Evolutionary conservation across 2,113 vertebrate genomes (phyloP).

Genomic region (Poecilia latipinna): DNA sequence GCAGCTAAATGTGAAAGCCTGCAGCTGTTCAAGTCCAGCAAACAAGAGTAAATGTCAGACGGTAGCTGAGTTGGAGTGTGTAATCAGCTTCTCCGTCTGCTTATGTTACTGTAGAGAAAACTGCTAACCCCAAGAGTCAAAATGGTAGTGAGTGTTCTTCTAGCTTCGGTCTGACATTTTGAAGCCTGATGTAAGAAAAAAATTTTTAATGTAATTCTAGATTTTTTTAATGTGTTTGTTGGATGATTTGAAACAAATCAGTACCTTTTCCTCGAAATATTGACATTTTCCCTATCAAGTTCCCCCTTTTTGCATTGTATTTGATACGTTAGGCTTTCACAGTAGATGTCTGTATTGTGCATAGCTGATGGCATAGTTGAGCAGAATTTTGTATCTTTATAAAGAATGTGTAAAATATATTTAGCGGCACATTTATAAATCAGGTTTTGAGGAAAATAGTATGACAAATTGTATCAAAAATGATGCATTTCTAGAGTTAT

Average conservation of each 20-base stretch:
- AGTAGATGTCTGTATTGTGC: background rate
- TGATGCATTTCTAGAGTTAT: background rate
- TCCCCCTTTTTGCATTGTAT: background rate
- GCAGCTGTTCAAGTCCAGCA: conserved; percentile 23
- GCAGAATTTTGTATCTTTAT: background rate
- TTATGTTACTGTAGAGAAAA: conserved; percentile 20
- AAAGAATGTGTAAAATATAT: background rate
- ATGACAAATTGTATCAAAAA: background rate
- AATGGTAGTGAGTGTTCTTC: background rate
- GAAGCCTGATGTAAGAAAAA: too few species aligned
- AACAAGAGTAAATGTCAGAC: conserved; percentile 44
- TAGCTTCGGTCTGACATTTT: background rate
- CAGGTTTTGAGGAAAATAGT: background rate
- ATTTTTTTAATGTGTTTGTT: background rate
- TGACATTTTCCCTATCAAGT: background rate
- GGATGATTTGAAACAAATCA: background rate
- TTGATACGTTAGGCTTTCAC: background rate
- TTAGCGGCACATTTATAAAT: background rate
- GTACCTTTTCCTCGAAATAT: background rate
- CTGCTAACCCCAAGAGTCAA: background rate
- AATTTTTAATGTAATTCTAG: too few species aligned
- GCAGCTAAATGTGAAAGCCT: conserved; percentile 16
- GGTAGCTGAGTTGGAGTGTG: conserved; percentile 18
- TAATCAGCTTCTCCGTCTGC: conserved; percentile 27
- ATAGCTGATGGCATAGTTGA: background rate